These are phyloP conservation scores for Hucho hucho DNA, from an alignment of 2,113 vertebrate genomes.

Conservation along the genomic window DNA sequence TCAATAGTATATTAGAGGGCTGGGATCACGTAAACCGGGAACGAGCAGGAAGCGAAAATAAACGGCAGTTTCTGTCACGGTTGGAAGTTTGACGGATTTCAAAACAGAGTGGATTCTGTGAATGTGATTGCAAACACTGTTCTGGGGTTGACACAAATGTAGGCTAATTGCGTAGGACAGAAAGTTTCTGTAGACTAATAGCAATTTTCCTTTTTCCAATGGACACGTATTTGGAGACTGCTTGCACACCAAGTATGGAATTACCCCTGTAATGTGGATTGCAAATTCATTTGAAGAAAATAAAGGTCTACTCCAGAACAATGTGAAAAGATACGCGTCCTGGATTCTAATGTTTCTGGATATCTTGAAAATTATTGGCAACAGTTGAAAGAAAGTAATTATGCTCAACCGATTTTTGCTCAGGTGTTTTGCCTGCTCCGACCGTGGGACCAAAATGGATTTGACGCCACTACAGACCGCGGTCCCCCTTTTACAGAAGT, in stretches of 20 bases:
- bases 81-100: conserved; percentile 11
- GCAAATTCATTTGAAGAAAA: conserved; percentile 56
- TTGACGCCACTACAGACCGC: conserved; percentile 52
- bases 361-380: conserved; percentile 73
- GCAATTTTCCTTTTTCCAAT: conserved; percentile 31
- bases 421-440: conserved; percentile 43
- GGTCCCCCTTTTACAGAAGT: conserved; percentile 52
- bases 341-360: conserved; percentile 76
- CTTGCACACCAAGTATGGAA: conserved; percentile 69
- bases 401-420: conserved; percentile 50
- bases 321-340: conserved; percentile 70
- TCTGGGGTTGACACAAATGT: conserved; percentile 49
- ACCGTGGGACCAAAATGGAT: conserved; percentile 68
- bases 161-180: conserved; percentile 26
- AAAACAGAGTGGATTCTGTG: conserved; percentile 2
- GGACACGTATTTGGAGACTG: conserved; percentile 59
- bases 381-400: conserved; percentile 67
- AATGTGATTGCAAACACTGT: conserved; percentile 22
- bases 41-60: neutral
- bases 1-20: neutral
- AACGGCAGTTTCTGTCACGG: neutral
- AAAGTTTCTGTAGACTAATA: conserved; percentile 30
- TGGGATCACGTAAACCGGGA: neutral
- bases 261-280: conserved; percentile 76
- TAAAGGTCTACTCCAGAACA: conserved; percentile 63